These are phyloP conservation scores for Pristiophorus japonicus DNA, from an alignment of 2,113 vertebrate species.

Conservation along the genomic window DNA sequence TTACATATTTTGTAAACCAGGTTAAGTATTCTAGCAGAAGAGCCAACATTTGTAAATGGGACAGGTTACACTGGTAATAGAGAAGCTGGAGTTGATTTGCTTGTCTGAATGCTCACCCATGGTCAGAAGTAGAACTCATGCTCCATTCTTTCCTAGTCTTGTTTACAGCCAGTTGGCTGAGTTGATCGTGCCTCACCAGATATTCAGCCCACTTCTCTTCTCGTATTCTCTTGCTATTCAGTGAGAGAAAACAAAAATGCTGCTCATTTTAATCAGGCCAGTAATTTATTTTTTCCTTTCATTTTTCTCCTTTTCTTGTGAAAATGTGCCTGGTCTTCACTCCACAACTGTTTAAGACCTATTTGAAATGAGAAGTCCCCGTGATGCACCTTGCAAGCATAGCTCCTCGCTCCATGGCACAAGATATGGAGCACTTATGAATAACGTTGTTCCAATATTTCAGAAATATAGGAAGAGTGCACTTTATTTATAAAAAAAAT, in stretches of 20 bases:
- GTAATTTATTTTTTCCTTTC: background rate
- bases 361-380: background rate
- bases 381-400: too few relatives aligned
- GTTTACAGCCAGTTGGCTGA: background rate
- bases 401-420: background rate
- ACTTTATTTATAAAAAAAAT: background rate
- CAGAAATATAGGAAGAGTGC: background rate
- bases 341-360: background rate
- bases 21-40: background rate
- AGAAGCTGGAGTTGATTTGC: background rate
- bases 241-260: background rate
- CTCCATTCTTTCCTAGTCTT: background rate
- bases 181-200: background rate
- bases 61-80: background rate
- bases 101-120: background rate
- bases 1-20: background rate
- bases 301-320: background rate
- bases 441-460: background rate
- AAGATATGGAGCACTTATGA: background rate
- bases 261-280: background rate
- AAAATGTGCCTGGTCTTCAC: background rate
- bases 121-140: background rate
- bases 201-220: background rate
- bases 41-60: background rate
- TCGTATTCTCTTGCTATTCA: background rate